Evolutionary conservation across 2,797 vertebrate species (phyloP), one percentile per base, ranked within the genome.

Genomic region (Kryptolebias ocellatus): DNA sequence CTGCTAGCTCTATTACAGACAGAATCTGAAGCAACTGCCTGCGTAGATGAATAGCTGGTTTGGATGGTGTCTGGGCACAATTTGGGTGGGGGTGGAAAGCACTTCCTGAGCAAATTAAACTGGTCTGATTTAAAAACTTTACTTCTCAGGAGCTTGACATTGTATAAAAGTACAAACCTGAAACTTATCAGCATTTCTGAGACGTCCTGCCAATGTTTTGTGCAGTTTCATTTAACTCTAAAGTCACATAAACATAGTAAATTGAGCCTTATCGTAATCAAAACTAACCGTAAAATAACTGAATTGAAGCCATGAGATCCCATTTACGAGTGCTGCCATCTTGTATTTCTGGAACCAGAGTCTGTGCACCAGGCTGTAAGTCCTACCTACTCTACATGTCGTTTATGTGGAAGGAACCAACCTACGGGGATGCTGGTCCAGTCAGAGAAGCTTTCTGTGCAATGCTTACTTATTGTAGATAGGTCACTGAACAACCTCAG

Each of bases 141-240:
- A 46, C 24, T 34, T 14, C 20, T 50, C n/a, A 53, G 46, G 57
- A 18, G 5, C 18, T 15, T 7, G 11, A 17, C n/a, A 10, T 42
- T 67, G 42, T 55, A 57, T 59, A 4, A 4, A 28, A 34, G 42
- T 49, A 3, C 56, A 70, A 76, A 56, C 31, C 50, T 52, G 53
- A 47, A 67, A 64, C 20, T 57, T 58, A 78, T 67, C 49, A 50
- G 47, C 42, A 68, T 57, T 55, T 51, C 55, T 53, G 16, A 44
- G 42, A 76, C 39, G 62, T 52, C 60, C 49, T 15, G 28, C 62
- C 44, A 57, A 64, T 80, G 71, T 73, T 69, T 72, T 65, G 28
- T 70, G 60, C 53, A 70, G 67, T 20, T 49, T 42, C 37, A 79
- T 76, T 59, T 63, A 50, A 49, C 61, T 66, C 69, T 70, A 75